Conservation (phyloP, 2,888 invertebrate species). For the Dione juno region DNA sequence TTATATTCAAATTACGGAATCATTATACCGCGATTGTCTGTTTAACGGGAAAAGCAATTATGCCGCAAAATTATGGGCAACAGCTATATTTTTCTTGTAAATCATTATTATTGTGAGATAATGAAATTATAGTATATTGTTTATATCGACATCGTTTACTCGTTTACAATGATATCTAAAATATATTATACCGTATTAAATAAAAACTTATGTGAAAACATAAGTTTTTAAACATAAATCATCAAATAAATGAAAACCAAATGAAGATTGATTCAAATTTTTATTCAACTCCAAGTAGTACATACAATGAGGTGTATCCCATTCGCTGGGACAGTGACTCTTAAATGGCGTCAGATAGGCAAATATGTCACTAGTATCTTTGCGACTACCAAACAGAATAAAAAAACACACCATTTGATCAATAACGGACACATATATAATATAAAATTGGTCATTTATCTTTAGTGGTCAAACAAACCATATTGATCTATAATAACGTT, state of each 20-base stretch:
- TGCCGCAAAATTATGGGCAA: slow-evolving; percentile 3
- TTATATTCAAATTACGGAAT: neutral
- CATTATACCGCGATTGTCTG: neutral
- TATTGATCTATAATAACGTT: neutral
- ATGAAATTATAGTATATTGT: neutral
- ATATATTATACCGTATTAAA: no score
- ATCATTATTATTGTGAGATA: neutral
- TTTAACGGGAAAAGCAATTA: slow-evolving; percentile 7
- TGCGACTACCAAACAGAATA: neutral
- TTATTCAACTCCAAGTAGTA: no score
- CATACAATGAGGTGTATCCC: no score
- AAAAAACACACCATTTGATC: neutral
- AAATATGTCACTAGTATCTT: neutral
- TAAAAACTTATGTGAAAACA: no score
- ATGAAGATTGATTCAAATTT: no score
- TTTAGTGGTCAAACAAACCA: neutral
- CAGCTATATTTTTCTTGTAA: neutral
- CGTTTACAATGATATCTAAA: neutral
- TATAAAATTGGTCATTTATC: neutral
- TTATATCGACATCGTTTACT: neutral
- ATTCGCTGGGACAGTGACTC: no score
- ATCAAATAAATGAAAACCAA: no score
- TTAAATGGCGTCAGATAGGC: neutral
- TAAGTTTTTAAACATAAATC: no score
- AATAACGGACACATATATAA: neutral